Conservation (phyloP, 2,888 invertebrate species). For the Keiferia lycopersicella region DNA sequence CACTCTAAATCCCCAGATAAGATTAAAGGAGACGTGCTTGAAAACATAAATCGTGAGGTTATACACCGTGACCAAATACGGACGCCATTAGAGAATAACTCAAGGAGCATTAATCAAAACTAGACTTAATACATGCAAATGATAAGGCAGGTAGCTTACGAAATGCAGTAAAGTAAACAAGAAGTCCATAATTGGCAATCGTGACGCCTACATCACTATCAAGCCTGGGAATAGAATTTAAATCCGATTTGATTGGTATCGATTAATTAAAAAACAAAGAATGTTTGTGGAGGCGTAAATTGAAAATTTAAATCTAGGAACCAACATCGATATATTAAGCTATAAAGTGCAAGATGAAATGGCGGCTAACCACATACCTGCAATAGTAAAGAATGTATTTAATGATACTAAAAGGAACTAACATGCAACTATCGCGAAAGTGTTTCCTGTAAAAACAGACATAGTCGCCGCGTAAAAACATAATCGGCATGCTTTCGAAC, state of each 20-base stretch:
- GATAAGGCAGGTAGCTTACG: conserved; percentile 46
- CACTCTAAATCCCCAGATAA: conserved; percentile 30
- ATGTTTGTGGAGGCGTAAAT: conserved; percentile 32
- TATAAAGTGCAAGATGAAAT: conserved; percentile 17
- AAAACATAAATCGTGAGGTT: conserved; percentile 18
- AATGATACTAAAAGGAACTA: conserved; percentile 16
- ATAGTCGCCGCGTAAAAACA: conserved; percentile 14
- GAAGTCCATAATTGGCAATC: conserved; percentile 32
- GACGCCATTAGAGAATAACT: conserved; percentile 28
- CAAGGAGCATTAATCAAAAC: conserved; percentile 33
- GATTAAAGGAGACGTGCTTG: conserved; percentile 25
- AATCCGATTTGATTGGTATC: conserved; percentile 33
- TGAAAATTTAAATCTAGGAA: conserved; percentile 31
- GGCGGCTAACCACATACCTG: not conserved
- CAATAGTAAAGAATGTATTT: conserved; percentile 9
- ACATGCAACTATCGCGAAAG: conserved; percentile 15
- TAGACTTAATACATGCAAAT: conserved; percentile 51
- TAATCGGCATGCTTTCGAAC: not conserved
- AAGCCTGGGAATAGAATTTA: conserved; percentile 40
- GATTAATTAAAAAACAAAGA: conserved; percentile 30
- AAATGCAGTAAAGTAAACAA: conserved; percentile 55
- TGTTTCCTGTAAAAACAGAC: conserved; percentile 22
- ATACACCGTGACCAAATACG: conserved; percentile 17
- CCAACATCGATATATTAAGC: conserved; percentile 19
- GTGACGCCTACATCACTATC: conserved; percentile 26